A percentile compares a stretch with the other conserved stretches of the same genome.
These are phyloP conservation scores for Tragelaphus buxtoni DNA, from an alignment of 2,113 vertebrate genomes.

Conservation along the genomic window DNA sequence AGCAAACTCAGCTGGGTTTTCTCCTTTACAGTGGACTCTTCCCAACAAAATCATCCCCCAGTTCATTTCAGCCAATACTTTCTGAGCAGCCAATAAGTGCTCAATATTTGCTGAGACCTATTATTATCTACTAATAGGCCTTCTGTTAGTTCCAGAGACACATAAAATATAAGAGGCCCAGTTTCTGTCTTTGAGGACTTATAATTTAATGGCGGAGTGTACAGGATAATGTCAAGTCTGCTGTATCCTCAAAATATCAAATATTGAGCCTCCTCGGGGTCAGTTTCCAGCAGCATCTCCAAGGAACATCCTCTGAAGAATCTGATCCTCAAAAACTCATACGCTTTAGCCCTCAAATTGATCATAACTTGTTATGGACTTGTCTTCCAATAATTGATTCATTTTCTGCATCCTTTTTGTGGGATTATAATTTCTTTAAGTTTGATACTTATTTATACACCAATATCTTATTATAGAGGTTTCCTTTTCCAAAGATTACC, in stretches of 20 bases:
- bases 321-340: background rate
- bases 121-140: background rate
- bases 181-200: background rate
- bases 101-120: background rate
- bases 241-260: background rate
- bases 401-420: background rate
- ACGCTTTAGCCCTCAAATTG: background rate
- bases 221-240: background rate
- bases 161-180: background rate
- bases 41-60: background rate
- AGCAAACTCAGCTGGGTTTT: background rate
- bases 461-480: background rate
- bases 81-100: background rate
- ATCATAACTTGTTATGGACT: background rate
- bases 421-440: background rate
- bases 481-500: background rate
- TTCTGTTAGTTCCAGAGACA: background rate
- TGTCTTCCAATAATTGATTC: background rate
- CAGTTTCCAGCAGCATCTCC: background rate
- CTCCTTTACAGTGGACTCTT: background rate
- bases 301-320: background rate
- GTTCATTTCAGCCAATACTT: background rate
- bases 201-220: background rate
- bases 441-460: background rate
- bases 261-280: background rate